Evolutionary conservation across 2,113 vertebrate species (phyloP).

Genomic region (Sarotherodon lohbergeri): DNA sequence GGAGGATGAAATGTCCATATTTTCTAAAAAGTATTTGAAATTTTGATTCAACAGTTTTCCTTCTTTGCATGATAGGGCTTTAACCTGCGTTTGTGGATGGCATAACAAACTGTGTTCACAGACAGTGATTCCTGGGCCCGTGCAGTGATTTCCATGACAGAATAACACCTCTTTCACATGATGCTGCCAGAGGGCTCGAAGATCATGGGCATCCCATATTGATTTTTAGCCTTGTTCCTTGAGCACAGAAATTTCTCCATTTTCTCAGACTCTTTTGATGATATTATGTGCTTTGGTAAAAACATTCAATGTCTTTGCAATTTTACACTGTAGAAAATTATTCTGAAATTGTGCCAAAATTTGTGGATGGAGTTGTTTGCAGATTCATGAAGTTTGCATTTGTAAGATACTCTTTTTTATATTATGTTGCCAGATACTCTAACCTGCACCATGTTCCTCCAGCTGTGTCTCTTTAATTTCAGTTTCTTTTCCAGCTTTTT

Average conservation of each 20-base stretch:
- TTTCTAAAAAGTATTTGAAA: background rate
- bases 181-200: too few species aligned
- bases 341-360: background rate
- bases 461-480: background rate
- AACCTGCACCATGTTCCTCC: background rate
- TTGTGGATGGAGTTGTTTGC: background rate
- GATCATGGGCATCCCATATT: too few species aligned
- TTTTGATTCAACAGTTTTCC: background rate
- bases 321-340: too few species aligned
- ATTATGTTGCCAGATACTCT: background rate
- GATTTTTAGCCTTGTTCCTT: too few species aligned
- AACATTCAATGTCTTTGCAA: too few species aligned
- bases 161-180: too few species aligned
- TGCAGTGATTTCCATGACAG: too few species aligned
- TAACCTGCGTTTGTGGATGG: background rate
- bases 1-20: background rate
- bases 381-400: background rate
- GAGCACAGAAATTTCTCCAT: too few species aligned
- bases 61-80: background rate
- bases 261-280: too few species aligned
- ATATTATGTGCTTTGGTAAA: too few species aligned
- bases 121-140: background rate
- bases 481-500: background rate
- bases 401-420: background rate
- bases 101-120: background rate